A percentile compares a stretch with the other conserved stretches of the same genome.
phyloP scores from a whole-genome alignment of 2,888 invertebrate species.

The Campoplex capitator region DNA sequence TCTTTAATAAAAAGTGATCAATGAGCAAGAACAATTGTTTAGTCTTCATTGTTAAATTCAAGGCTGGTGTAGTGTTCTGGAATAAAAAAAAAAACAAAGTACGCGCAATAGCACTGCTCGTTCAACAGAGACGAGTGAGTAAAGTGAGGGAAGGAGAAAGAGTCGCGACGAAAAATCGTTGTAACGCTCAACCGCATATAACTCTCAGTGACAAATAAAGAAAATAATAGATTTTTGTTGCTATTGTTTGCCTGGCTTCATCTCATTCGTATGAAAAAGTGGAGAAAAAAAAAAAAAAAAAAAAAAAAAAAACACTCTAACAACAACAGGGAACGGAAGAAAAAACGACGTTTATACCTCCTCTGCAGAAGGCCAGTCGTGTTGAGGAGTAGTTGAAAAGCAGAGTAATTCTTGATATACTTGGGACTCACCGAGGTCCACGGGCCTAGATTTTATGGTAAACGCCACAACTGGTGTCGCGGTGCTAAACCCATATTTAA shows the following conservation, averaged over 20 bases:
- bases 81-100: no score
- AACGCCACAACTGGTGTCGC: conserved; percentile 83
- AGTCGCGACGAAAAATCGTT: conserved; percentile 40
- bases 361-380: conserved; percentile 82
- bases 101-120: no score
- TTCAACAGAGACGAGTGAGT: neutral
- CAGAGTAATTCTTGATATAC: conserved; percentile 84
- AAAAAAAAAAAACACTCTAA: conserved; percentile 39
- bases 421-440: conserved; percentile 83
- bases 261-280: neutral
- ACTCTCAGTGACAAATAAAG: conserved; percentile 37
- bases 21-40: neutral
- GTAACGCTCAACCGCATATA: conserved; percentile 44
- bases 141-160: conserved; percentile 38
- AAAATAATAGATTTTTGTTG: conserved; percentile 24
- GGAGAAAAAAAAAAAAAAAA: conserved; percentile 12
- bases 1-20: no score
- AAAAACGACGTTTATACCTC: conserved; percentile 80
- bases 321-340: conserved; percentile 57
- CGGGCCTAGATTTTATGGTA: conserved; percentile 83
- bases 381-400: conserved; percentile 83
- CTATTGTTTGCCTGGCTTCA: conserved; percentile 15
- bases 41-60: neutral
- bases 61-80: neutral
- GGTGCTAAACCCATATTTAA: conserved; percentile 79